Evolutionary conservation across 37 sponge, comb jelly and placozoan species (phyloP), one percentile per base, ranked within the genome.

Genomic region (Dysidea cf. avara): DNA sequence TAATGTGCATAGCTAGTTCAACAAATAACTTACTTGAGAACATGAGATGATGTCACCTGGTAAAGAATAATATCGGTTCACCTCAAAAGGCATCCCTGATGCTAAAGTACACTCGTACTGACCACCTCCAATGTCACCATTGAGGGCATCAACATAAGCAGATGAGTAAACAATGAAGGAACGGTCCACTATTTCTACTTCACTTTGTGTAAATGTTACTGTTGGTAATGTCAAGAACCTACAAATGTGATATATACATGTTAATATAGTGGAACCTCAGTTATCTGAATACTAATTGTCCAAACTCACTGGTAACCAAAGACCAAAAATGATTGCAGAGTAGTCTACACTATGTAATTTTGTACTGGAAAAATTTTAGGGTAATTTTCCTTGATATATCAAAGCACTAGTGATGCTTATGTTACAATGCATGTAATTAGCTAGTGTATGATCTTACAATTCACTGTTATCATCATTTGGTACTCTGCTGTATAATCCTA

Each of bases 201-300:
- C 48, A 14, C 28, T 49, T 21, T 74, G 55, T 6, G 61, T 39
- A 47, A 90, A 90, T 16, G 72, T 50, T 12, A 43, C 9, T 13
- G 81, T 84, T 31, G 47, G 35, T 17, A 90, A 61, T 1, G 6
- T 71, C 55, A 90, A 53, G 66, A 80, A 90, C 67, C 86, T 85
- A 9, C 5, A 43, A n/a, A n/a, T n/a, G n/a, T n/a, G n/a, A n/a
- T n/a, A n/a, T n/a, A n/a, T n/a, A n/a, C n/a, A n/a, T n/a, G n/a
- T n/a, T n/a, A n/a, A n/a, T n/a, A n/a, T n/a, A n/a, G n/a, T n/a
- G n/a, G n/a, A n/a, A n/a, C n/a, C n/a, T n/a, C n/a, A n/a, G n/a
- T n/a, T n/a, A n/a, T n/a, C n/a, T n/a, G n/a, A n/a, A n/a, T n/a
- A n/a, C n/a, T n/a, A n/a, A n/a, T n/a, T n/a, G n/a, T n/a, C n/a